Conservation (phyloP, 2,888 invertebrate genomes). For the Tromatobia lineatoria region DNA sequence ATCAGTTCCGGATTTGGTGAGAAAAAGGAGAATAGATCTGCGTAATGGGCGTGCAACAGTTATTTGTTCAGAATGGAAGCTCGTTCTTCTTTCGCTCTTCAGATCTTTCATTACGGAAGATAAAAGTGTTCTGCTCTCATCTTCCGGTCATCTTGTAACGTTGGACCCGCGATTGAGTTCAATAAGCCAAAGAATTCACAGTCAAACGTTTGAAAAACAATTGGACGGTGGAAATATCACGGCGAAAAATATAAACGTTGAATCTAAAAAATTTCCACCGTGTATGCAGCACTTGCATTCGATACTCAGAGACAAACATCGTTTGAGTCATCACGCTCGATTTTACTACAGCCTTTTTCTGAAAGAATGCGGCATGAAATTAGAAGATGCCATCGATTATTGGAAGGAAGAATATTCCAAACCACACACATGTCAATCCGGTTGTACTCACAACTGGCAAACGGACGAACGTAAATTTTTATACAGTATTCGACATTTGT, state of each 20-base stretch:
- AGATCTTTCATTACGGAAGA: conserved; percentile 83
- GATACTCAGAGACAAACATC: conserved; percentile 87
- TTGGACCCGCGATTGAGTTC: conserved; percentile 78
- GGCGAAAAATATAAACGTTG: conserved; percentile 84
- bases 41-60: conserved; percentile 86
- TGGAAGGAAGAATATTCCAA: conserved; percentile 89
- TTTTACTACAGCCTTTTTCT: conserved; percentile 90
- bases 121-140: conserved; percentile 62
- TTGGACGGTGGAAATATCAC: conserved; percentile 73
- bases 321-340: conserved; percentile 89
- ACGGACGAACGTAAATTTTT: conserved; percentile 88
- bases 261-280: conserved; percentile 87
- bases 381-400: conserved; percentile 88
- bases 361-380: conserved; percentile 90
- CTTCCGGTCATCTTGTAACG: conserved; percentile 63
- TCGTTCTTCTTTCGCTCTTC: conserved; percentile 86
- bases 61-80: conserved; percentile 88
- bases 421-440: conserved; percentile 84
- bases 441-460: conserved; percentile 89
- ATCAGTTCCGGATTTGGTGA: conserved; percentile 87
- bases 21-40: conserved; percentile 86
- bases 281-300: conserved; percentile 89
- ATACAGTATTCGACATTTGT: conserved; percentile 91
- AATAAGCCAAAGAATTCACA: conserved; percentile 74
- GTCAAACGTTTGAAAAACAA: conserved; percentile 65